Conservation (phyloP, 1,140 invertebrate genomes). For the Druon quercuslanigerum region DNA sequence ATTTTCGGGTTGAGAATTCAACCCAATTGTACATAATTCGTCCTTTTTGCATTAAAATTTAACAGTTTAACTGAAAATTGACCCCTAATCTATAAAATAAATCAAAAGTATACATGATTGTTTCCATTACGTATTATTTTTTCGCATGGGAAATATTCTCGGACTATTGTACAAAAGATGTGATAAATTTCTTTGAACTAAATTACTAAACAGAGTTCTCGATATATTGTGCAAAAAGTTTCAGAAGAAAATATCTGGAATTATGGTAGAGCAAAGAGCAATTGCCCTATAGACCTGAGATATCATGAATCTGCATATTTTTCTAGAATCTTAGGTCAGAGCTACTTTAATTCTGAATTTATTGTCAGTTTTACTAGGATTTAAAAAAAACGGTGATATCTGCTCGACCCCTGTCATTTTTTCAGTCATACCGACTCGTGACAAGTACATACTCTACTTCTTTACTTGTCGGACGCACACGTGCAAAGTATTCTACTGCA, state of each 20-base stretch:
- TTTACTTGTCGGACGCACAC: neutral
- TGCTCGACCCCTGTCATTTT: conserved; percentile 1
- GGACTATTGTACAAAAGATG: no score
- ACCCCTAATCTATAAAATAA: no score
- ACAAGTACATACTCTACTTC: neutral
- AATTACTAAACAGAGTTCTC: no score
- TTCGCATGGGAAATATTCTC: no score
- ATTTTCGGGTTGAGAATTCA: no score
- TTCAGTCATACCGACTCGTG: conserved; percentile 7
- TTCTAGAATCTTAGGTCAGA: neutral
- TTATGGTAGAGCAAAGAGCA: conserved; percentile 4
- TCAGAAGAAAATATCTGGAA: neutral
- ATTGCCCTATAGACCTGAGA: neutral
- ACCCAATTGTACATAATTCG: no score
- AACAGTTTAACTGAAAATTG: no score
- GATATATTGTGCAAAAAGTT: no score
- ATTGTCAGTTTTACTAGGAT: neutral
- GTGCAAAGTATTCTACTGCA: neutral
- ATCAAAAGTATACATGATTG: no score
- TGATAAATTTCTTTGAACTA: no score
- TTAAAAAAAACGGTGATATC: neutral
- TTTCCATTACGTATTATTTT: no score
- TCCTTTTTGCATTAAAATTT: no score
- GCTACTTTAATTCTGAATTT: neutral
- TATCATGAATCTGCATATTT: neutral